Conservation (phyloP, 2,797 vertebrate genomes). For the Macrochelys suwanniensis region DNA sequence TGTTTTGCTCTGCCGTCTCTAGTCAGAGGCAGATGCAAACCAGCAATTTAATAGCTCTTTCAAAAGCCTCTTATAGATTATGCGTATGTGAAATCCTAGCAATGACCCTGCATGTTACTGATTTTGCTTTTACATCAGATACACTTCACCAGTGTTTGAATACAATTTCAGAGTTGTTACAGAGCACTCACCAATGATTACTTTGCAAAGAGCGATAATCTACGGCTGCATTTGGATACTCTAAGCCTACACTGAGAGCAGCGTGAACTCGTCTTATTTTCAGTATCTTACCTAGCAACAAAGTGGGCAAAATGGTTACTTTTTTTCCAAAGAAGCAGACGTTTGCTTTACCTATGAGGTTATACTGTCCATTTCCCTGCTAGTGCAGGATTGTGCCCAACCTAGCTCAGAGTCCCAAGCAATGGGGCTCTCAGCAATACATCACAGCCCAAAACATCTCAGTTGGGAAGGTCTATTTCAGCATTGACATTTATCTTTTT, state of each 20-base stretch:
- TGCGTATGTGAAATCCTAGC: slow-evolving; percentile 8
- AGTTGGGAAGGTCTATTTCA: neutral
- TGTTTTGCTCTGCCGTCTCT: neutral
- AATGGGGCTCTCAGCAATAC: neutral
- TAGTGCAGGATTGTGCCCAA: neutral
- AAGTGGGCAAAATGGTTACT: neutral
- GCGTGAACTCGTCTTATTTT: neutral
- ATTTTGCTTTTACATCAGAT: neutral
- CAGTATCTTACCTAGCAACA: neutral
- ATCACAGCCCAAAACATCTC: neutral
- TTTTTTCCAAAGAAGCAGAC: neutral
- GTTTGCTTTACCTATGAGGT: neutral
- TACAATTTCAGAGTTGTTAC: neutral
- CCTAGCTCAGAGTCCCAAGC: neutral
- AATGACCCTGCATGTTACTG: neutral
- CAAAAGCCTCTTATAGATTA: neutral
- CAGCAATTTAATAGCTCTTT: neutral
- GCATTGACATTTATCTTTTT: neutral
- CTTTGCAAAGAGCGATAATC: neutral
- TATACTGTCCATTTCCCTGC: neutral
- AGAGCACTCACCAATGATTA: neutral
- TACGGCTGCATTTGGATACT: neutral
- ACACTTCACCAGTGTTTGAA: neutral
- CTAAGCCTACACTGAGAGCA: slow-evolving; percentile 7
- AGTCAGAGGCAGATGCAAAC: neutral